phyloP scores from a whole-genome alignment of 2,888 invertebrate species.

The Clistopyga incitator region DNA sequence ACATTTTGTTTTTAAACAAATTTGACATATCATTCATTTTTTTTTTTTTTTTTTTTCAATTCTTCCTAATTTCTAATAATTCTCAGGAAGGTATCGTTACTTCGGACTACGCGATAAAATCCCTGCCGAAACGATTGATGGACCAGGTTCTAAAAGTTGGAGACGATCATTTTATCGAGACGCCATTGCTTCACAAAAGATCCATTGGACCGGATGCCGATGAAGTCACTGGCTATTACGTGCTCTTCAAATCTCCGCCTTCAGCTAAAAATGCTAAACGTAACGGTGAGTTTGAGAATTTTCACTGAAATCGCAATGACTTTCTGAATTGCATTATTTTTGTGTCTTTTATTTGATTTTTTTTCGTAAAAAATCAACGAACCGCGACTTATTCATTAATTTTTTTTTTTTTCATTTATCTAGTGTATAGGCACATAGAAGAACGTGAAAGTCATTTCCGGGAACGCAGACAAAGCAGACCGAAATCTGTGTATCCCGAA shows the following conservation, averaged over 20 bases:
- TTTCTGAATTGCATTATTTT: neutral
- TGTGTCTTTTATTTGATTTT: neutral
- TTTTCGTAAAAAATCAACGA: neutral
- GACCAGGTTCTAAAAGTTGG: neutral
- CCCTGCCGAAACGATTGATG: constrained; percentile 35
- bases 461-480: neutral
- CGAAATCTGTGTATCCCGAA: neutral
- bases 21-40: too few species aligned
- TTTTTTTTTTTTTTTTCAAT: neutral
- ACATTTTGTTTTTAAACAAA: neutral
- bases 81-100: constrained; percentile 26
- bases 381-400: too few species aligned
- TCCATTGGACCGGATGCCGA: neutral
- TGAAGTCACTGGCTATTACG: constrained; percentile 2
- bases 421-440: neutral
- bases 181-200: neutral
- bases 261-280: neutral
- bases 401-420: neutral
- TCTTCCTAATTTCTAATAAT: neutral
- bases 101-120: constrained; percentile 13
- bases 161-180: constrained; percentile 3
- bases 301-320: neutral
- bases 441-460: neutral
- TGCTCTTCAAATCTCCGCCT: neutral
- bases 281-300: neutral